phyloP scores from a whole-genome alignment of 2,888 invertebrate genomes.

The Andrena haemorrhoa region DNA sequence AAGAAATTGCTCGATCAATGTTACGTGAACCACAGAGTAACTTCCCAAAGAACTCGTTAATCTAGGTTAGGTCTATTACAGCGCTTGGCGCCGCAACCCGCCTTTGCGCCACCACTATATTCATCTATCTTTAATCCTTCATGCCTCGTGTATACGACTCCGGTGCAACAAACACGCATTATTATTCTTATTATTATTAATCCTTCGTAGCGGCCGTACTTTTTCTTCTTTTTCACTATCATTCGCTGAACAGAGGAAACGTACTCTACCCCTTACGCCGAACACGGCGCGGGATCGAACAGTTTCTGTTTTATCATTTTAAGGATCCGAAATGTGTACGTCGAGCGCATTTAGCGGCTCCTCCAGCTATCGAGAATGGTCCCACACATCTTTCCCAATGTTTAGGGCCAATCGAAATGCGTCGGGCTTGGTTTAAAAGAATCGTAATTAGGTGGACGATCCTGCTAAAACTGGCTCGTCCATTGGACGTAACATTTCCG shows the following conservation, averaged over 20 bases:
- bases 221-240: slow-evolving; percentile 24
- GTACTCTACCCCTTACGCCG: slow-evolving; percentile 2
- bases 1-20: slow-evolving; percentile 29
- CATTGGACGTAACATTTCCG: slow-evolving; percentile 5
- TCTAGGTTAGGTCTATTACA: not conserved
- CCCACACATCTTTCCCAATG: slow-evolving; percentile 21
- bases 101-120: not conserved
- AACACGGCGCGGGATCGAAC: slow-evolving; percentile 5
- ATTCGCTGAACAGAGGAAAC: not conserved
- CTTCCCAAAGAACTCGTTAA: slow-evolving; percentile 7
- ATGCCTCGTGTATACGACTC: not conserved
- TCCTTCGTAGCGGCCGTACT: slow-evolving; percentile 21
- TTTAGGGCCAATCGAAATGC: slow-evolving; percentile 25
- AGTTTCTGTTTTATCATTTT: not conserved
- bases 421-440: slow-evolving; percentile 27
- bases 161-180: not conserved
- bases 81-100: not conserved
- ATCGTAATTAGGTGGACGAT: slow-evolving; percentile 23
- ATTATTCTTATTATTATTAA: slow-evolving; percentile 2
- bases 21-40: slow-evolving; percentile 19
- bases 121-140: not conserved
- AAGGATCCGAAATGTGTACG: slow-evolving; percentile 17
- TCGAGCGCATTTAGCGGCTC: slow-evolving; percentile 16
- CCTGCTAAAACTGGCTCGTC: slow-evolving; percentile 16
- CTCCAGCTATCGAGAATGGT: slow-evolving; percentile 37